Conservation (phyloP, 2,888 invertebrate genomes). For the Polymixis lichenea region DNA sequence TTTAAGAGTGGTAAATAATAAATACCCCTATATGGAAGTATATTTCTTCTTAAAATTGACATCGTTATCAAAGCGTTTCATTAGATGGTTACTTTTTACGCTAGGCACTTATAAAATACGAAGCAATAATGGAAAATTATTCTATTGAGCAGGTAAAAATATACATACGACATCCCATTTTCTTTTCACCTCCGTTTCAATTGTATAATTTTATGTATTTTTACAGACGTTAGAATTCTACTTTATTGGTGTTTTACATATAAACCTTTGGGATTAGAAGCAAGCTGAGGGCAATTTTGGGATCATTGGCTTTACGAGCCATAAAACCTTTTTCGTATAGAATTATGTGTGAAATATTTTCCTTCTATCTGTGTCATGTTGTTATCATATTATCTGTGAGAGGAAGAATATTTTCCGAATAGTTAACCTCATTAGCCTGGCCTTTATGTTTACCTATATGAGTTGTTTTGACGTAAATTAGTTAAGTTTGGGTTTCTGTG, state of each 20-base stretch:
- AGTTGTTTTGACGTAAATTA: constrained; percentile 57
- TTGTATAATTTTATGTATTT: constrained; percentile 56
- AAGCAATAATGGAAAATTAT: constrained; percentile 7
- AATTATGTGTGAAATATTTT: constrained; percentile 75
- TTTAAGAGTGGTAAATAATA: constrained; percentile 62
- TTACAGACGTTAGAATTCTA: constrained; percentile 52
- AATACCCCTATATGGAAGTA: constrained; percentile 10
- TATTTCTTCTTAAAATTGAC: constrained; percentile 1
- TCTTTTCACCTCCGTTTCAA: constrained; percentile 27
- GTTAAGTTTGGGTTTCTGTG: constrained; percentile 51
- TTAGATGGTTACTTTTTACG: not conserved
- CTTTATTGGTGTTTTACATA: constrained; percentile 66
- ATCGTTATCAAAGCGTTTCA: not conserved
- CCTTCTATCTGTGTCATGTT: constrained; percentile 63
- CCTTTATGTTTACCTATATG: constrained; percentile 52
- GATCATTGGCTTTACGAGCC: constrained; percentile 84
- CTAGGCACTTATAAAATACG: not conserved
- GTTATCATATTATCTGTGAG: constrained; percentile 66
- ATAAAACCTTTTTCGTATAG: constrained; percentile 82
- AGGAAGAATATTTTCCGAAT: constrained; percentile 64
- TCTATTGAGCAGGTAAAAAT: not conserved
- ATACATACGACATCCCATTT: constrained; percentile 2
- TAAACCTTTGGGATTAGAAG: constrained; percentile 68
- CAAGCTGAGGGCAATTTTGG: constrained; percentile 78
- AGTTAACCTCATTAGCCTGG: constrained; percentile 65